Evolutionary conservation across 1,140 invertebrate species (phyloP), one percentile per base, ranked within the genome.

Genomic region (Arctopsyche grandis): DNA sequence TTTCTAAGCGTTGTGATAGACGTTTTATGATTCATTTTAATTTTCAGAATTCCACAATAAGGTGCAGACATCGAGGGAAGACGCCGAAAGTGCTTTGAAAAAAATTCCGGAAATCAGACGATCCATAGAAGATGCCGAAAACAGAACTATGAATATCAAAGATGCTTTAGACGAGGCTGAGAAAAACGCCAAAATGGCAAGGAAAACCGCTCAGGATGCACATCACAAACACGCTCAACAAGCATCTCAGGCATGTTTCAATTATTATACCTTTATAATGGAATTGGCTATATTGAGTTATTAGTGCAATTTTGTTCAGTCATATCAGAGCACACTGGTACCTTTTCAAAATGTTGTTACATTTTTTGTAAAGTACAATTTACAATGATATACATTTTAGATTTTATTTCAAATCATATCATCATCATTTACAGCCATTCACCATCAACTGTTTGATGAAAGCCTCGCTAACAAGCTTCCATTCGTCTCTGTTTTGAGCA

Each of bases 11-110:
- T 38, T 66, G 12, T 12, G 16, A 52, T 52, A 10, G 4, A 44
- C 48, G n/a, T 74, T 38, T 38, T 38, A 38, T 38, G 29, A 38
- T 7, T 38, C 7, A 26, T 70, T 14, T 70, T 4, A 70, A 29
- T 70, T 9, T 60, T 1, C 83, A 94, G 96, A 94, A 85, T 99
- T 98, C 89, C 96, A 98, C 85, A 91, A 93, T 56, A 91, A 97
- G 87, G 96, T 98, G 0, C 91, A 95, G 82, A 92, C 93, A 58
- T 97, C 94, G 77, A 92, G 93, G 60, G 86, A 90, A 43, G 91
- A 93, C 46, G 95, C 96, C 0, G 87, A 93, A 46, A 87, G 92
- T 60, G 93, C 96, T 12, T 84, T 97, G 10, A 87, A 88, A 63
- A 93, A 92, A 1, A 95, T 97, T 0, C 93, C 94, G 86, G 86